phyloP scores from a whole-genome alignment of 2,888 invertebrate species.

The Gastracanthus pulcherrimus region DNA sequence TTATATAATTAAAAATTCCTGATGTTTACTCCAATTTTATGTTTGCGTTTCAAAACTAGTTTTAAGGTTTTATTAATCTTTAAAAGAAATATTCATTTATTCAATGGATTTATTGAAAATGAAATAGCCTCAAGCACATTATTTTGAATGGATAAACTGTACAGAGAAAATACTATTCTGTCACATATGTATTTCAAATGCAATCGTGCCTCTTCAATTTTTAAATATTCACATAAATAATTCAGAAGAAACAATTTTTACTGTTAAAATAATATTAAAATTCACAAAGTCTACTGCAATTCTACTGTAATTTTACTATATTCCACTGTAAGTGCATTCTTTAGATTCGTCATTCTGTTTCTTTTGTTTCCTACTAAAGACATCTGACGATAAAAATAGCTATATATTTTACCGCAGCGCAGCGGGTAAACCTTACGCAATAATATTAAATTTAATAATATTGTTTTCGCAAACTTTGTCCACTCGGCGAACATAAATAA shows the following conservation, averaged over 20 bases:
- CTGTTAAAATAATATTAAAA: too few species aligned
- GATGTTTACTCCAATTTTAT: background rate
- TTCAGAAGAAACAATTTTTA: background rate
- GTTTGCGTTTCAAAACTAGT: background rate
- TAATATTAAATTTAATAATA: background rate
- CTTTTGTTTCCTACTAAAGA: too few species aligned
- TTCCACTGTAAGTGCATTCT: too few species aligned
- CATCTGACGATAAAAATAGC: background rate
- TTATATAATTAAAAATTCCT: background rate
- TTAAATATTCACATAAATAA: background rate
- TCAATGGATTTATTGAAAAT: background rate
- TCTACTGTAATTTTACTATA: too few species aligned
- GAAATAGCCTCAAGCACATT: background rate
- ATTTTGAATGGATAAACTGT: too few species aligned
- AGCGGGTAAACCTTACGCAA: background rate
- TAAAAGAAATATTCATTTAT: background rate
- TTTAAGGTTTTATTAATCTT: background rate
- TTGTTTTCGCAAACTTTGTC: background rate
- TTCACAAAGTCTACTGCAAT: too few species aligned
- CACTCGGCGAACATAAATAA: background rate
- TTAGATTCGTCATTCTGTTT: too few species aligned
- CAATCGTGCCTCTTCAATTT: too few species aligned
- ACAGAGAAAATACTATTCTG: too few species aligned
- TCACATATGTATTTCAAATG: too few species aligned
- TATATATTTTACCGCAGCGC: background rate